Base-by-base conservation (phyloP, 2,113 vertebrate genomes). In the Lota lota region DNA sequence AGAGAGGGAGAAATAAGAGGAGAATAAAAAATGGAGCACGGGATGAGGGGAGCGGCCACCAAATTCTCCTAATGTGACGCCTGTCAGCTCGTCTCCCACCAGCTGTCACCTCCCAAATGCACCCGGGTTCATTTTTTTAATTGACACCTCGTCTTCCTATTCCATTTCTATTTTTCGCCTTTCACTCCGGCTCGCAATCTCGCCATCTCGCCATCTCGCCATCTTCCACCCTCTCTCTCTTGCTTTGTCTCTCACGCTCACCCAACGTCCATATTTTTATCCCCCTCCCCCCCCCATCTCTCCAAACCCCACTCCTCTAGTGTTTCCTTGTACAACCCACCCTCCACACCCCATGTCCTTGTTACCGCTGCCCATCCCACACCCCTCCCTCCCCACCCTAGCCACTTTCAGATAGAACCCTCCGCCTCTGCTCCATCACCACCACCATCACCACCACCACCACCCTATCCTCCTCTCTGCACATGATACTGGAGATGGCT, bases 61-160 rank as follows among this genome's bases (percentile, higher is more conserved):
- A 93, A 87, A 93, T 93, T 91, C 89, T 72, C 90, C 89, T 85
- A 85, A 92, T 79, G 80, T 90, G 90, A 90, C 0, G 91, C 90
- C 94, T 98, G 95, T 97, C 96, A 96, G 91, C 92, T 95, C 90
- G 1, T 79, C 93, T 97, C 94, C 93, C 90, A 91, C 92, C 72
- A 89, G 83, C 95, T 97, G 96, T 97, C 96, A 97, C 87, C 88
- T 87, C 82, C 78, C 79, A 88, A 85, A 93, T 85, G 90, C 72
- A 1, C 72, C 72, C 76, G 87, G 90, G 90, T 91, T 96, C 93
- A 97, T 98, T 93, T 91, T 94, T 95, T 94, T 98, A 97, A 98
- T 98, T 96, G 96, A 96, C 95, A 95, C 95, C 94, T 95, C 94
- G 90, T 91, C 88, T 87, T 91, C 79, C 67, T 80, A 87, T 89